Conservation (phyloP, 1,140 invertebrate genomes). For the Branchinecta lynchi region DNA sequence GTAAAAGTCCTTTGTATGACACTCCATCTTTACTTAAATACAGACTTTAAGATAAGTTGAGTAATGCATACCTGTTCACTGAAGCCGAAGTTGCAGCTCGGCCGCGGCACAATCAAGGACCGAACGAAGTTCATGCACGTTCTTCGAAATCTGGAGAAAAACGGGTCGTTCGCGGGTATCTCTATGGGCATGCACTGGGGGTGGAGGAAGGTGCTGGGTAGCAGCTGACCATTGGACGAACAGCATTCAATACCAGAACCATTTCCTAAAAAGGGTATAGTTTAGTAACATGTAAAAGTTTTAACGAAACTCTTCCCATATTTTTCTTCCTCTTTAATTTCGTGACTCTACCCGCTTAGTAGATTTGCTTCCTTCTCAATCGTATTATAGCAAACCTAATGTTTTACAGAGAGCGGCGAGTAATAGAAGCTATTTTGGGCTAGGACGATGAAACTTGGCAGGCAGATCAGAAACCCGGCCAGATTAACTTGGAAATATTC, state of each 20-base stretch:
- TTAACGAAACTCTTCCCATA: no score
- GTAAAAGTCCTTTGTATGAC: no score
- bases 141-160: slow-evolving; percentile 49
- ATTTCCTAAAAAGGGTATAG: not conserved
- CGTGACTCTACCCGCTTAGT: no score
- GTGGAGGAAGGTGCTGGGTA: slow-evolving; percentile 15
- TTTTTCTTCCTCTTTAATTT: no score
- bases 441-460: no score
- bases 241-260: slow-evolving; percentile 14
- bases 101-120: slow-evolving; percentile 6
- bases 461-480: no score
- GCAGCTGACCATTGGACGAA: slow-evolving; percentile 7
- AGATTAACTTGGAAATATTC: no score
- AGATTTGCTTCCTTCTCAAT: no score
- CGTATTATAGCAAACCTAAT: no score
- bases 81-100: slow-evolving; percentile 7
- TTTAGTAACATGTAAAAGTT: no score
- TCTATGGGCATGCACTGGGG: slow-evolving; percentile 62
- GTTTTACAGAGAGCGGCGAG: no score
- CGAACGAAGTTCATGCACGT: slow-evolving; percentile 59
- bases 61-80: not conserved
- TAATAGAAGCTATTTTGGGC: no score
- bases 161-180: slow-evolving; percentile 61
- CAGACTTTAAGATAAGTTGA: not conserved
- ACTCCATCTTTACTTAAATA: not conserved